Base-by-base conservation (phyloP, 2,888 invertebrate species). In the Malthinus flaveolus region DNA sequence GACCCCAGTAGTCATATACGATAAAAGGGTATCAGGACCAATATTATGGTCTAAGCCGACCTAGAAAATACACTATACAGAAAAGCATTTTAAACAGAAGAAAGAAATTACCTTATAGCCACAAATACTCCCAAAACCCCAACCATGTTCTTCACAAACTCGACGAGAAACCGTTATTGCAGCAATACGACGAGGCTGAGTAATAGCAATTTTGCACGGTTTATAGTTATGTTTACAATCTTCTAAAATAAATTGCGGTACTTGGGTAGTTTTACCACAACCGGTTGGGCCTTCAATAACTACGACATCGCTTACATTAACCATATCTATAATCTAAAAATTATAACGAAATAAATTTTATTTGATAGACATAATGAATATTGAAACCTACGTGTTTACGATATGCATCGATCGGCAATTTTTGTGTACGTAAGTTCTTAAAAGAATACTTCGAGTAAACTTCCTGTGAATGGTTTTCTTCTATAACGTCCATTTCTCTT, bases 201-300 rank as follows among this genome's bases (percentile, higher is more conserved):
- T 97, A 0, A 97, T 93, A 39, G 91, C 81, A 63, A 97, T 94
- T 75, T 93, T 95, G 73, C 95, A 95, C 47, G 84, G 84, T 52
- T 81, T 80, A 15, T 83, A 82, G 23, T 83, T 82, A 45, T 83
- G 80, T 52, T 83, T 86, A 64, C 85, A 85, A 66, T 89, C 84
- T 67, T 97, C 93, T n/a, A 97, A 79, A 63, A 97, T 93, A 80
- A 89, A 95, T 75, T 97, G 97, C 0, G 97, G 95, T 0, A 94
- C 91, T 78, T 93, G 91, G 0, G 93, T 93, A 0, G 95, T 94
- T 78, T 94, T 94, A 11, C 98, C 98, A 75, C 96, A 96, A 1
- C 98, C 98, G 0, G 98, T 97, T 0, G 90, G 89, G 1, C 97
- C 97, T 78, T 95, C 89, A 42, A 99, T 86, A 8, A 98, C 84